Evolutionary conservation across 2,113 vertebrate genomes (phyloP).

Genomic region (Thinocorus orbignyianus): DNA sequence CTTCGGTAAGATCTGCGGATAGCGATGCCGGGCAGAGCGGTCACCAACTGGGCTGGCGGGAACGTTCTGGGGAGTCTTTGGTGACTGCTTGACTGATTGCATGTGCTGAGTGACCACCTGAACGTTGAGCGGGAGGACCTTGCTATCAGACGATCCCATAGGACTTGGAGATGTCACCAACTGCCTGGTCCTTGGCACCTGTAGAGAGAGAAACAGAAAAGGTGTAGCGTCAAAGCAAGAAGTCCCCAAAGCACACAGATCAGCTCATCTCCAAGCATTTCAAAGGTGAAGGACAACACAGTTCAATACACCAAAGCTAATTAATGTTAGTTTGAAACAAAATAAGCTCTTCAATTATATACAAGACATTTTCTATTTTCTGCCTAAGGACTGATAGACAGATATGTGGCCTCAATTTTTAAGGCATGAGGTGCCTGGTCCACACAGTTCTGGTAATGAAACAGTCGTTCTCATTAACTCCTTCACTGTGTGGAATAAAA

Average conservation of each 20-base stretch:
- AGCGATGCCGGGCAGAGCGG: constrained; percentile 90
- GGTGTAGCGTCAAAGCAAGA: background rate
- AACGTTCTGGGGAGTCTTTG: constrained; percentile 88
- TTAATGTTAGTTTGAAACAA: background rate
- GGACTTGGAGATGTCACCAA: constrained; percentile 91
- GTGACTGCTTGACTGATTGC: constrained; percentile 89
- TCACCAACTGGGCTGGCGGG: constrained; percentile 86
- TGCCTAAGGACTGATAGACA: background rate
- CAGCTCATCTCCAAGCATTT: background rate
- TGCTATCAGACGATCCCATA: constrained; percentile 84
- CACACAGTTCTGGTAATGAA: background rate
- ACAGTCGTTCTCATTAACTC: background rate
- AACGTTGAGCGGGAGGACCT: constrained; percentile 92
- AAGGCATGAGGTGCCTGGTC: background rate
- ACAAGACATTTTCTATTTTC: background rate
- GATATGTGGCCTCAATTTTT: background rate
- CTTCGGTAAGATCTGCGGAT: constrained; percentile 95
- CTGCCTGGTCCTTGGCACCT: constrained; percentile 90
- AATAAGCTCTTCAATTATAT: background rate
- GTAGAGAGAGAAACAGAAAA: background rate
- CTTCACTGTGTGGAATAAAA: background rate
- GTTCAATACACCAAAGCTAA: background rate
- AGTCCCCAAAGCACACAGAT: background rate
- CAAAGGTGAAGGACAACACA: background rate
- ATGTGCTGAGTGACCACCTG: constrained; percentile 95